Percentiles rank a stretch among this genome's conserved stretches.
Evolutionary conservation across 2,113 vertebrate genomes (phyloP).

Genomic region (Athene noctua): DNA sequence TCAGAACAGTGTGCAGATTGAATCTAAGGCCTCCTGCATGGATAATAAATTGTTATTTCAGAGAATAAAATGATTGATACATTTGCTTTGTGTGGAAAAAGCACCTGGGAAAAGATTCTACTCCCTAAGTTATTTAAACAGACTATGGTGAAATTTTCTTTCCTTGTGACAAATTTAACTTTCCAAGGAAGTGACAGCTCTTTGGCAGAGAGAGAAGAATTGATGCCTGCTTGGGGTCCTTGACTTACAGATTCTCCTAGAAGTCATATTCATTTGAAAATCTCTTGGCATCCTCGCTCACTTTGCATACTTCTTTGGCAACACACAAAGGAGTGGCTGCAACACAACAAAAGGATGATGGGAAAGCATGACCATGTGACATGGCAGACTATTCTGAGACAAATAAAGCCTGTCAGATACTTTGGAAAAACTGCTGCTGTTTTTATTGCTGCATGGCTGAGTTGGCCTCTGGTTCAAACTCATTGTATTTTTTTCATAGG

Average conservation of each 20-base stretch:
- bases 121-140: constrained; percentile 78
- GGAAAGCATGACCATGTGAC: constrained; percentile 68
- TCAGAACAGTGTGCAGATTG: constrained; percentile 86
- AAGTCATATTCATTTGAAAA: constrained; percentile 74
- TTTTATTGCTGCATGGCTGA: constrained; percentile 68
- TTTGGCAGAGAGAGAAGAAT: constrained; percentile 72
- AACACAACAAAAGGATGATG: constrained; percentile 46
- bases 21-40: constrained; percentile 89
- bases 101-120: constrained; percentile 81
- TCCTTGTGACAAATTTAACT: constrained; percentile 78
- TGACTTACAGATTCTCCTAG: constrained; percentile 70
- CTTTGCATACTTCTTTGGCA: neutral
- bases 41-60: constrained; percentile 96
- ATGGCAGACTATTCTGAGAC: constrained; percentile 62
- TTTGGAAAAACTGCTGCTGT: constrained; percentile 66
- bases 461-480: constrained; percentile 68
- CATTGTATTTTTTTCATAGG: constrained; percentile 66
- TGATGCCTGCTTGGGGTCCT: constrained; percentile 66
- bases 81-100: constrained; percentile 81
- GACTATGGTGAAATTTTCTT: constrained; percentile 75
- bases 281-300: constrained; percentile 38
- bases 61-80: constrained; percentile 94
- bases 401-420: constrained; percentile 77
- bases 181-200: constrained; percentile 77
- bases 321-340: constrained; percentile 35